Percentiles rank a stretch among this genome's conserved stretches.
Conservation (phyloP, 2,113 vertebrate species). For the Urocitellus parryii region DNA sequence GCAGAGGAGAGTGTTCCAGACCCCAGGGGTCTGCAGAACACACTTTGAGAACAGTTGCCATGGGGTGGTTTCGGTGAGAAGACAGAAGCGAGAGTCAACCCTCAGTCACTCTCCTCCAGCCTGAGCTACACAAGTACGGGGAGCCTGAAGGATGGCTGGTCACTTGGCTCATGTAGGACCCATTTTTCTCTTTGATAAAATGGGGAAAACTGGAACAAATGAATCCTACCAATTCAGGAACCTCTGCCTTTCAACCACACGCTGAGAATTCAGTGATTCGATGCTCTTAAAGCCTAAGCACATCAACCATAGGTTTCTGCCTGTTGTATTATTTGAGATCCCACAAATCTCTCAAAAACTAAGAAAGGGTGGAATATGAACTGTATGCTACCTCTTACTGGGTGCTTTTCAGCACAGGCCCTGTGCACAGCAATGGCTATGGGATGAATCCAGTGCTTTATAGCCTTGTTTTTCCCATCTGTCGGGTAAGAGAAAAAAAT, state of each 20-base stretch:
- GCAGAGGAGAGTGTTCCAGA: neutral
- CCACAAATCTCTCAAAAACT: neutral
- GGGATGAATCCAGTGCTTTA: too few relatives aligned
- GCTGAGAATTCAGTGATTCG: neutral
- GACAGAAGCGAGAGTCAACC: neutral
- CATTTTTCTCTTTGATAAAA: neutral
- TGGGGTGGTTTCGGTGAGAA: neutral
- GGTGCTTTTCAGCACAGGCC: neutral
- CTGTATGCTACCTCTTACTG: neutral
- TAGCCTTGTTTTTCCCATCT: neutral
- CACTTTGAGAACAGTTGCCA: too few relatives aligned
- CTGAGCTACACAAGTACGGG: neutral
- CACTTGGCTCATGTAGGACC: too few relatives aligned
- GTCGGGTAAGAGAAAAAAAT: neutral
- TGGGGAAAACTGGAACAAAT: neutral
- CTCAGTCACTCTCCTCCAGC: neutral
- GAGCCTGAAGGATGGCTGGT: accelerated
- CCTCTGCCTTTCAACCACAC: neutral
- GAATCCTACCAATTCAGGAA: neutral
- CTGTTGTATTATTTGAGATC: neutral
- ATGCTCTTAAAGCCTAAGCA: neutral
- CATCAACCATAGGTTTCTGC: neutral
- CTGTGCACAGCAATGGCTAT: too few relatives aligned
- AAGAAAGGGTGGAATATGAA: neutral
- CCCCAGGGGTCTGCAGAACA: neutral